Conservation (phyloP, 2,797 vertebrate species). For the Falco berigora region DNA sequence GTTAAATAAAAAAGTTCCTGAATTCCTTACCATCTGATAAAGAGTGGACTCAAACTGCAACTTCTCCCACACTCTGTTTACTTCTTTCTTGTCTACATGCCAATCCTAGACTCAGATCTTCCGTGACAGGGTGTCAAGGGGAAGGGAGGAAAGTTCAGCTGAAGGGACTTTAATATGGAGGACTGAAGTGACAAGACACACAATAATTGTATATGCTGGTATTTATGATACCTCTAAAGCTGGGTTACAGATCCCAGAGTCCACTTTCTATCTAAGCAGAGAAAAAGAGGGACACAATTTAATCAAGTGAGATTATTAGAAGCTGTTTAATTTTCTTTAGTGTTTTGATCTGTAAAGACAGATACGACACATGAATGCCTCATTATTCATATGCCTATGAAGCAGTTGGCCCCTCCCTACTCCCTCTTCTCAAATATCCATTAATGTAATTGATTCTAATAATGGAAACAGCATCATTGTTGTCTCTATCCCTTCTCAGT, state of each 20-base stretch:
- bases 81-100: background rate
- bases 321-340: constrained; percentile 45
- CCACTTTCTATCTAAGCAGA: background rate
- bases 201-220: background rate
- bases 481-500: background rate
- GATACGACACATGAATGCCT: background rate
- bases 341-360: constrained; percentile 1
- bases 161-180: background rate
- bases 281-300: background rate
- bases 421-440: background rate
- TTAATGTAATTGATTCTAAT: constrained; percentile 6
- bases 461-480: background rate
- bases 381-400: background rate
- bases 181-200: background rate
- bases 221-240: background rate
- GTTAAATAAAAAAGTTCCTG: background rate
- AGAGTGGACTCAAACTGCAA: background rate
- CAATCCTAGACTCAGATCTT: background rate
- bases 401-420: background rate
- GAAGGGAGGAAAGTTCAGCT: background rate
- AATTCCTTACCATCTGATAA: background rate
- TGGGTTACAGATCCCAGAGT: background rate
- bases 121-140: background rate
- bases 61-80: background rate
- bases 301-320: background rate